phyloP scores from a whole-genome alignment of 2,797 vertebrate genomes.

The Naso thynnoides region DNA sequence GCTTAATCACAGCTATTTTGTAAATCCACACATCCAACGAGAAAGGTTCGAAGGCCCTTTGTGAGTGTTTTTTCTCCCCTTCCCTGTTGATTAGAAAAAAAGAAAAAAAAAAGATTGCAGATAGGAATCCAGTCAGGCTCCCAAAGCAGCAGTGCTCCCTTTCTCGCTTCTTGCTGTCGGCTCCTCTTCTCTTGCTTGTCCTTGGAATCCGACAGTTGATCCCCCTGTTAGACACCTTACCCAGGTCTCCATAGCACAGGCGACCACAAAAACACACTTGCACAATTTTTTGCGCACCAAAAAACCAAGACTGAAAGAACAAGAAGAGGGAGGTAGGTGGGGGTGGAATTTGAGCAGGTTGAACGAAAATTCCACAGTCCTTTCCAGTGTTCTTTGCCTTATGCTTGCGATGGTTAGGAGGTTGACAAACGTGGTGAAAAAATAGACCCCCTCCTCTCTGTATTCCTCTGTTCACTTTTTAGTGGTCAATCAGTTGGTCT shows the following conservation, averaged over 20 bases:
- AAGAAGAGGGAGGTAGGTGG: constrained; percentile 50
- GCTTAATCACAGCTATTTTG: constrained; percentile 80
- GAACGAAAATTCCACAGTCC: constrained; percentile 81
- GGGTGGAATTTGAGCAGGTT: constrained; percentile 52
- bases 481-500: constrained; percentile 75
- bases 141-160: constrained; percentile 87
- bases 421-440: constrained; percentile 53
- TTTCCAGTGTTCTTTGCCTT: constrained; percentile 76
- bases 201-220: constrained; percentile 90
- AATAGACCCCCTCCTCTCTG: constrained; percentile 54
- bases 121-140: constrained; percentile 85
- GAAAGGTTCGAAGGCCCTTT: constrained; percentile 78
- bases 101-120: constrained; percentile 63
- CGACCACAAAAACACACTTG: constrained; percentile 62
- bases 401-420: constrained; percentile 63
- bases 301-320: constrained; percentile 57
- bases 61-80: constrained; percentile 69
- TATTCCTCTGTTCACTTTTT: constrained; percentile 83
- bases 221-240: constrained; percentile 80
- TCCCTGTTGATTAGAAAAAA: constrained; percentile 47
- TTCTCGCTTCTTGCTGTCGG: constrained; percentile 77
- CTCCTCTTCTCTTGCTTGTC: constrained; percentile 87
- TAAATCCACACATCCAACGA: constrained; percentile 86
- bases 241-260: constrained; percentile 87
- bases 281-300: constrained; percentile 58